Percentiles rank a stretch among this genome's conserved stretches.
phyloP scores from a whole-genome alignment of 2,797 vertebrate species.

The Pristis pectinata region DNA sequence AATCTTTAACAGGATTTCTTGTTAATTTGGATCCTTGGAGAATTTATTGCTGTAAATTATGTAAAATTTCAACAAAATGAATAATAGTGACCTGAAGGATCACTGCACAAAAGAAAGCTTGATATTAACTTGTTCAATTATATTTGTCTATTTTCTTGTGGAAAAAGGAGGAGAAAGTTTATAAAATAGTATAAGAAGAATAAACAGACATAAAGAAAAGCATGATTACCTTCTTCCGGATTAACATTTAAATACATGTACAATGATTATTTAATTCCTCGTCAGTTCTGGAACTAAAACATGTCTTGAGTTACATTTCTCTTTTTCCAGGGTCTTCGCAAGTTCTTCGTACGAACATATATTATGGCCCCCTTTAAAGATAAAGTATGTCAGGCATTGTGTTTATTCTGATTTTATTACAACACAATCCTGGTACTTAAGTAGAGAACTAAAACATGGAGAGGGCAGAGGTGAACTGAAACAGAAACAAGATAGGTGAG shows the following conservation, averaged over 20 bases:
- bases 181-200: not conserved
- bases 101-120: not conserved
- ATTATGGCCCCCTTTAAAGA: not conserved
- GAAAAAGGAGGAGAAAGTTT: not conserved
- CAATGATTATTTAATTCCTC: not conserved
- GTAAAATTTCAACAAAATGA: not conserved
- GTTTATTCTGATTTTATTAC: not conserved
- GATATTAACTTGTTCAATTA: not conserved
- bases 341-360: not conserved
- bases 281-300: not conserved
- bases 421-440: not conserved
- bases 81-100: not conserved
- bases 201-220: not conserved
- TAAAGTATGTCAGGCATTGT: not conserved
- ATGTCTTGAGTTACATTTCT: no score
- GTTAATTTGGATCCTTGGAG: not conserved
- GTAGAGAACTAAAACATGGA: not conserved
- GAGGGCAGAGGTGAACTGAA: not conserved
- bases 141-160: not conserved
- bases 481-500: not conserved
- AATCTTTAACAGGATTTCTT: constrained; percentile 1
- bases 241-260: not conserved
- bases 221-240: not conserved
- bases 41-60: not conserved
- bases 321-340: not conserved